Base-by-base conservation (phyloP, 2,888 invertebrate genomes). In the Hydrotaea diabolus region DNA sequence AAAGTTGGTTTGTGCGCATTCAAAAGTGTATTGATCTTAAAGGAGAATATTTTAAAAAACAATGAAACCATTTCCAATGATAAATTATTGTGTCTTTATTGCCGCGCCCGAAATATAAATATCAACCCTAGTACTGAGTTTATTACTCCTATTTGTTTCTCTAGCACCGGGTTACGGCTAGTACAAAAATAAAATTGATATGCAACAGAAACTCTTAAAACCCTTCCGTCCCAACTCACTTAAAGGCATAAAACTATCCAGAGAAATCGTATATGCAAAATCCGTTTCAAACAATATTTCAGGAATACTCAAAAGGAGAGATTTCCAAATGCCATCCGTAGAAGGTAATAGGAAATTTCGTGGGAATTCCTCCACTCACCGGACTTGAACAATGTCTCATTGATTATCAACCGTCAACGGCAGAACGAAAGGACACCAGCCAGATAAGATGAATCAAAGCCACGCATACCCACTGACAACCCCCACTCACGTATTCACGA, bases 331-430 rank as follows among this genome's bases (percentile, higher is more conserved):
- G n/a, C 15, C 31, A n/a, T 31, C 31, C 8, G n/a, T n/a, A 15
- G 13, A 62, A 62, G 17, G 8, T n/a, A 62, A 62, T 62, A 11
- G 26, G n/a, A 31, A 26, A 59, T 26, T 59, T 59, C 13, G 59
- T 59, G 59, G 15, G 9, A 17, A 62, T 62, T 31, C 62, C 7
- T 66, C 11, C 64, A 21, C 15, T 69, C 15, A 5, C 39, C 23
- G 11, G 21, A 46, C 17, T 9, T 19, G 9, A n/a, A 46, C 39
- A 21, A 59, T 13, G 31, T 69, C 19, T 69, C 69, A 46, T 43
- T 46, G 69, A 43, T 69, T 69, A 23, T 23, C 43, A 43, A 19
- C 69, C 19, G 46, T 69, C 66, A 66, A 21, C n/a, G 17, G 36
- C 36, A 66, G 8, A 46, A 43, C 23, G 46, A 69, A 69, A 11